A percentile compares a stretch with the other conserved stretches of the same genome.
Evolutionary conservation across 2,113 vertebrate species (phyloP).

Genomic region (Panurus biarmicus): DNA sequence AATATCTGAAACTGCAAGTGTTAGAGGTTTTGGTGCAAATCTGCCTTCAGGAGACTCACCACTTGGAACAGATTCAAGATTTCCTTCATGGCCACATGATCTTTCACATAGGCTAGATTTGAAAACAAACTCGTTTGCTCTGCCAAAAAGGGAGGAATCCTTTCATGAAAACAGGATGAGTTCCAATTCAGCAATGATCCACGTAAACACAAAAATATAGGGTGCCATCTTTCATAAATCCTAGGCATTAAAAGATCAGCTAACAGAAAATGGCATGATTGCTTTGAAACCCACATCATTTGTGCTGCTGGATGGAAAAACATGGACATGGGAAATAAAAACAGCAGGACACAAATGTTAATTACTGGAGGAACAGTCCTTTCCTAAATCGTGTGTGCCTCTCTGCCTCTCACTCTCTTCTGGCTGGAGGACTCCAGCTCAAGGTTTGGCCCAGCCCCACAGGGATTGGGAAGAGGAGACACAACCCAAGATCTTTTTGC

Average conservation of each 20-base stretch:
- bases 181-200: conserved; percentile 19
- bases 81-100: conserved; percentile 9
- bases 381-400: background rate
- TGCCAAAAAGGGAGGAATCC: conserved; percentile 28
- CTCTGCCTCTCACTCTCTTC: background rate
- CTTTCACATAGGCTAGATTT: conserved; percentile 6
- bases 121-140: background rate
- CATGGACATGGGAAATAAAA: background rate
- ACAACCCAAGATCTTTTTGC: rapidly evolving
- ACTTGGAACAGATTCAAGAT: background rate
- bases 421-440: background rate
- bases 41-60: conserved; percentile 1
- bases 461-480: background rate
- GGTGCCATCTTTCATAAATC: background rate
- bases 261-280: background rate
- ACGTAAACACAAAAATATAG: conserved; percentile 27
- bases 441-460: background rate
- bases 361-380: background rate
- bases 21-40: conserved; percentile 43
- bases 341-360: background rate
- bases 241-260: conserved; percentile 16
- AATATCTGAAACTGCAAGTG: conserved; percentile 32
- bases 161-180: background rate
- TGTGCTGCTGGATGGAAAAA: background rate
- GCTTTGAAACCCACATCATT: background rate